A percentile compares a stretch with the other conserved stretches of the same genome.
Conservation (phyloP, 2,113 vertebrate species). For the Pitta sordida region DNA sequence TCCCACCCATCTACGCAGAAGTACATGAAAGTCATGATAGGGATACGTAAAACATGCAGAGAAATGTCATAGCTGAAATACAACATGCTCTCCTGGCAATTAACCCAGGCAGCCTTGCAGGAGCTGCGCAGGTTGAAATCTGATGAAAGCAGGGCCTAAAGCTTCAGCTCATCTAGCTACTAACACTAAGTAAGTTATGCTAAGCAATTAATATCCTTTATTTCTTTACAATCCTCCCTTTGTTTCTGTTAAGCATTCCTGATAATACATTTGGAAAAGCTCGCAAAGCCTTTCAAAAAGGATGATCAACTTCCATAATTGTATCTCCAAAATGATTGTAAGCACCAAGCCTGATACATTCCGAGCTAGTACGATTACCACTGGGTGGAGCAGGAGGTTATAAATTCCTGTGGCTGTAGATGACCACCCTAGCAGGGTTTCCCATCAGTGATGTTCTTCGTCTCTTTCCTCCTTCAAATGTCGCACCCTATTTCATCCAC, state of each 20-base stretch:
- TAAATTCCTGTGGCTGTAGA: not conserved
- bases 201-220: not conserved
- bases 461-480: not conserved
- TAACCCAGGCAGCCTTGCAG: not conserved
- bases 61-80: not conserved
- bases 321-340: not conserved
- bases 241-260: not conserved
- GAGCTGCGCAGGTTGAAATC: not conserved
- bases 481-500: not conserved
- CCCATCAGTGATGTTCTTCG: not conserved
- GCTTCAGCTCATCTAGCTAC: not conserved
- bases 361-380: not conserved
- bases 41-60: not conserved
- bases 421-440: not conserved
- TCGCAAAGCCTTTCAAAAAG: not conserved
- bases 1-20: not conserved
- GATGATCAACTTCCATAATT: not conserved
- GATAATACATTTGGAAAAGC: slow-evolving; percentile 4
- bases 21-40: not conserved
- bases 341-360: not conserved
- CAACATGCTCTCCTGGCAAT: not conserved
- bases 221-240: not conserved
- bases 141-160: not conserved
- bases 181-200: not conserved
- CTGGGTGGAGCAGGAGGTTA: slow-evolving; percentile 8